Percentiles rank a stretch among this genome's conserved stretches.
Conservation (phyloP, 1,140 invertebrate species). For the Nephotettix cincticeps region DNA sequence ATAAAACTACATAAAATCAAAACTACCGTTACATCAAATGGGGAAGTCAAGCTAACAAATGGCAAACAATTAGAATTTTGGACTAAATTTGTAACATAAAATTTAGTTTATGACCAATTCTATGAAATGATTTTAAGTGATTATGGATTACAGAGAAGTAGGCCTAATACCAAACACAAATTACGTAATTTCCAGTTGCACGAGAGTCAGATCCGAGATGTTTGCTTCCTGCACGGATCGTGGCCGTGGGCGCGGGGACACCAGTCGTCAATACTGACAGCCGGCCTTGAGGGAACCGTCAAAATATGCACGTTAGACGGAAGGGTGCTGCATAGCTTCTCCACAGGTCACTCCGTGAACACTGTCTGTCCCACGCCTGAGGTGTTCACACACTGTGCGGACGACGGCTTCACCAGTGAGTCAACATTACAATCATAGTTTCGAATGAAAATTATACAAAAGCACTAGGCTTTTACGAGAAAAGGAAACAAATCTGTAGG, state of each 20-base stretch:
- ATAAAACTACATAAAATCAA: too few species aligned
- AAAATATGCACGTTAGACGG: slow-evolving; percentile 53
- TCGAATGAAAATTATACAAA: background rate
- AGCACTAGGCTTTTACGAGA: background rate
- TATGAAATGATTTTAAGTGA: too few species aligned
- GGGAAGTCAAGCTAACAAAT: too few species aligned
- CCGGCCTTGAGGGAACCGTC: slow-evolving; percentile 50
- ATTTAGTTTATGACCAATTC: too few species aligned
- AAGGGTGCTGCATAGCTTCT: slow-evolving; percentile 49
- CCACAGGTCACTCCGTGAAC: slow-evolving; percentile 52
- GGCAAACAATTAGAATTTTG: too few species aligned
- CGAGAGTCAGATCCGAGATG: slow-evolving; percentile 50
- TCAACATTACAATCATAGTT: background rate
- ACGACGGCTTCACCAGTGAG: slow-evolving; percentile 53
- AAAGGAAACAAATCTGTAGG: background rate
- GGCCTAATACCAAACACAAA: too few species aligned
- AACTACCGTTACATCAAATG: too few species aligned
- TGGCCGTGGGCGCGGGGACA: slow-evolving; percentile 52
- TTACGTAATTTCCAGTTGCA: slow-evolving; percentile 51
- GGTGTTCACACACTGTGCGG: slow-evolving; percentile 46
- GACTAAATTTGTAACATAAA: too few species aligned
- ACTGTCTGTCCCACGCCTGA: slow-evolving; percentile 53
- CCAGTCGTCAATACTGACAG: slow-evolving; percentile 48
- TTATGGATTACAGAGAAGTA: too few species aligned
- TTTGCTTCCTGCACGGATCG: slow-evolving; percentile 51